Conservation (phyloP, 2,888 invertebrate genomes). For the Carterocephalus palaemon region DNA sequence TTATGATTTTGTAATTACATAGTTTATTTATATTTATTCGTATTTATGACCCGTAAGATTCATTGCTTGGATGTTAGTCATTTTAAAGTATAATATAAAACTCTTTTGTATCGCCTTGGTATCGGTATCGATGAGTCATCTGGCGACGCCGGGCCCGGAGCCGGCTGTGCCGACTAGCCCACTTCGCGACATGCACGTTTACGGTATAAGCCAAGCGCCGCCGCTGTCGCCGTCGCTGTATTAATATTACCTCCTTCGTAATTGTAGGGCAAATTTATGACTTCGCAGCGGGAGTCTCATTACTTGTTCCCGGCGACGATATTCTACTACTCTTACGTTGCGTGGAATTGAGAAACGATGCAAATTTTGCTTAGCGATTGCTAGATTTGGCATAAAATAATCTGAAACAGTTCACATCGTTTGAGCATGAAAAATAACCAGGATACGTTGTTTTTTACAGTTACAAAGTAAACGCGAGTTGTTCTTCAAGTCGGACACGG, state of each 20-base stretch:
- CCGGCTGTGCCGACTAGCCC: slow-evolving; percentile 53
- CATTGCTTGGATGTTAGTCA: no score
- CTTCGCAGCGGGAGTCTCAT: slow-evolving; percentile 43
- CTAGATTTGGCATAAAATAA: slow-evolving; percentile 9
- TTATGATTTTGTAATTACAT: not conserved
- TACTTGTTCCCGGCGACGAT: slow-evolving; percentile 33
- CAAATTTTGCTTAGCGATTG: slow-evolving; percentile 5
- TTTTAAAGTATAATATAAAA: slow-evolving; percentile 27
- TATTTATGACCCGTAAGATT: not conserved
- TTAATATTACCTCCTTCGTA: slow-evolving; percentile 28
- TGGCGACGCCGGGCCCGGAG: slow-evolving; percentile 45
- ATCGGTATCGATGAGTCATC: slow-evolving; percentile 55
- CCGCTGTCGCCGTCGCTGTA: slow-evolving; percentile 26
- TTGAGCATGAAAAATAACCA: slow-evolving; percentile 6
- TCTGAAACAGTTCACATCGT: no score
- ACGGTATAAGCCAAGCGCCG: slow-evolving; percentile 30
- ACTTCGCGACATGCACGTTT: slow-evolving; percentile 32
- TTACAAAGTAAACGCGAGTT: slow-evolving; percentile 91
- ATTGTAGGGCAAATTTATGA: slow-evolving; percentile 42
- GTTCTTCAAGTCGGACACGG: slow-evolving; percentile 87
- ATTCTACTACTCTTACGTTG: slow-evolving; percentile 20
- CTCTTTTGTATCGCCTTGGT: slow-evolving; percentile 41
- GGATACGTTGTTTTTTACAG: slow-evolving; percentile 61
- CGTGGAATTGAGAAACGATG: slow-evolving; percentile 13
- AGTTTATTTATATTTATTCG: not conserved